Percentiles rank a stretch among this genome's conserved stretches.
Conservation (phyloP, 2,888 invertebrate species). For the Lutraria lutraria region DNA sequence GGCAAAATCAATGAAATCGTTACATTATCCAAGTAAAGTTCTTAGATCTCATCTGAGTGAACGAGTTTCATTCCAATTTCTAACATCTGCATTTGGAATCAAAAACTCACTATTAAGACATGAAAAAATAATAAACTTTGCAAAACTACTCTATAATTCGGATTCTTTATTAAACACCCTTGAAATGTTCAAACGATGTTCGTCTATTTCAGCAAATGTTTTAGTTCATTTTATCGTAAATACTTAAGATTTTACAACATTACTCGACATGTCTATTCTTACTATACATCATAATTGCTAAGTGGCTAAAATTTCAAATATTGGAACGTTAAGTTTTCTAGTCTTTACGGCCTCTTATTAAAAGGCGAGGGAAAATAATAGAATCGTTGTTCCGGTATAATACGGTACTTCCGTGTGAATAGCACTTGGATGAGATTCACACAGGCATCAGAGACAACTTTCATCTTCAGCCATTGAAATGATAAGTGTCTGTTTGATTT, state of each 20-base stretch:
- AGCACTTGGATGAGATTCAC: conserved; percentile 39
- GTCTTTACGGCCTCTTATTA: conserved; percentile 18
- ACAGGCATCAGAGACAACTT: conserved; percentile 32
- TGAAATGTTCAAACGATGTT: conserved; percentile 52
- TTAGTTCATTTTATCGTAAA: conserved; percentile 41
- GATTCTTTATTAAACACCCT: conserved; percentile 44
- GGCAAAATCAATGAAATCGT: conserved; percentile 43
- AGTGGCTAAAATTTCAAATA: conserved; percentile 48
- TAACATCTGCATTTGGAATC: conserved; percentile 46
- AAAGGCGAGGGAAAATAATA: conserved; percentile 27
- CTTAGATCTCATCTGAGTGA: conserved; percentile 35
- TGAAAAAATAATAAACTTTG: conserved; percentile 45
- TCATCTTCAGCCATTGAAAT: conserved; percentile 34
- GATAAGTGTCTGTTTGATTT: conserved; percentile 38
- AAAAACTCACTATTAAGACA: conserved; percentile 32
- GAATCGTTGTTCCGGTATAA: conserved; percentile 41
- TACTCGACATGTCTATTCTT: conserved; percentile 44
- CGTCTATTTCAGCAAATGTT: conserved; percentile 41
- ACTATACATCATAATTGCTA: conserved; percentile 43
- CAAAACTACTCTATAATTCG: conserved; percentile 28
- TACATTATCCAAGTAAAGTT: conserved; percentile 20
- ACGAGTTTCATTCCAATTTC: conserved; percentile 34
- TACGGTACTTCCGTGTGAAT: conserved; percentile 44
- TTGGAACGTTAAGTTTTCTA: conserved; percentile 35
- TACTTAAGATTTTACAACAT: conserved; percentile 52